Conservation (phyloP, 2,888 invertebrate genomes). For the Pseudolycoriella hygida region DNA sequence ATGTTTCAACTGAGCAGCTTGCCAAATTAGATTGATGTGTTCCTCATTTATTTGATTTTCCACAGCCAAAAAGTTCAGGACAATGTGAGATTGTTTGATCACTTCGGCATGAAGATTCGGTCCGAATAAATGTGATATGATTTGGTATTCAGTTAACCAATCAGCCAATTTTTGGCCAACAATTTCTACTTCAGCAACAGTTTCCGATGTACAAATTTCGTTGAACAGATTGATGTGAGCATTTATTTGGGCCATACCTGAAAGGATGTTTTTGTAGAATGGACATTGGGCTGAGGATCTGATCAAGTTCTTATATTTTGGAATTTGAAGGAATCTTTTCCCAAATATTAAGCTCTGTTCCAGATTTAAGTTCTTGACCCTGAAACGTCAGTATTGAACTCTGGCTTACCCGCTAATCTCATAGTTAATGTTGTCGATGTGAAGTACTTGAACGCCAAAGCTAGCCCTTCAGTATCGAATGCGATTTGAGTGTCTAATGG, state of each 20-base stretch:
- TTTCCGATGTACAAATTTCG: constrained; percentile 78
- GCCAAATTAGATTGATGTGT: constrained; percentile 86
- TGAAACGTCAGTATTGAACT: no score
- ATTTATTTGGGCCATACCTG: constrained; percentile 74
- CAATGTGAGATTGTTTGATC: constrained; percentile 87
- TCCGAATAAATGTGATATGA: constrained; percentile 89
- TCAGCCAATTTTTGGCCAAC: constrained; percentile 70
- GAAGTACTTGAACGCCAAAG: constrained; percentile 90
- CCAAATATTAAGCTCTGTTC: no score
- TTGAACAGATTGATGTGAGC: constrained; percentile 83
- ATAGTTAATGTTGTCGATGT: constrained; percentile 87
- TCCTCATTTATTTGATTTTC: constrained; percentile 80
- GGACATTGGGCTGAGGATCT: no score
- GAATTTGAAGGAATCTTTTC: no score
- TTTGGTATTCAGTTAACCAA: constrained; percentile 78
- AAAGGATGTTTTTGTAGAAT: constrained; percentile 9
- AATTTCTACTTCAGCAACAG: constrained; percentile 67
- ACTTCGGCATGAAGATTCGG: constrained; percentile 92
- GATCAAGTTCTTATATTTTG: no score
- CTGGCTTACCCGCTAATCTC: constrained; percentile 66
- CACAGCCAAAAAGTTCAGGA: constrained; percentile 80
- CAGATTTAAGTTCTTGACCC: no score
- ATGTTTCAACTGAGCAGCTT: constrained; percentile 86
- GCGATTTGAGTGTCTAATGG: constrained; percentile 68
- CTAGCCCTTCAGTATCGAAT: constrained; percentile 79